phyloP scores from a whole-genome alignment of 2,113 vertebrate species.

The Trochalopteron elliotii region DNA sequence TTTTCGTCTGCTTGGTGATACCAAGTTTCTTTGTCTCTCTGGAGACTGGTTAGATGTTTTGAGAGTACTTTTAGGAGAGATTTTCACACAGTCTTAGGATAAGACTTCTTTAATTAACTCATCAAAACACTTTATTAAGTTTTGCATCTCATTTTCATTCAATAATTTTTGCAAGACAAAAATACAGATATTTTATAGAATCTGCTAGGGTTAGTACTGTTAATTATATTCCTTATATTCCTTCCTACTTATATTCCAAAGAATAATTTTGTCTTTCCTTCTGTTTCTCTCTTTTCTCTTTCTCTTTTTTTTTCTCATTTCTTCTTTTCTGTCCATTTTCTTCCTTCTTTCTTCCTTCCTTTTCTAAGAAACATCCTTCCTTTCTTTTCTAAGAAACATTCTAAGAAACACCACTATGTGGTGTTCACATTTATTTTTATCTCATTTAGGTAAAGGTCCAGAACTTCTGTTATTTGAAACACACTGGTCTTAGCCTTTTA shows the following conservation, averaged over 20 bases:
- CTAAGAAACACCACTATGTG: too few relatives aligned
- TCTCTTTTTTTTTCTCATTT: neutral
- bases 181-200: neutral
- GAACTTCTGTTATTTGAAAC: neutral
- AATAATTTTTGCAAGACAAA: neutral
- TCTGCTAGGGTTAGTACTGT: neutral
- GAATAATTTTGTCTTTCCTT: neutral
- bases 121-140: neutral
- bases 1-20: neutral
- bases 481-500: neutral
- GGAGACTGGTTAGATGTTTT: neutral
- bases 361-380: neutral
- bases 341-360: neutral
- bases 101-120: neutral
- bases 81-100: neutral
- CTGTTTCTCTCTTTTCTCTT: neutral
- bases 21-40: neutral
- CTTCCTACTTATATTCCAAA: neutral
- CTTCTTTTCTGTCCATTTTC: neutral
- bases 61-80: neutral
- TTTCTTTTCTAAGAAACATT: neutral
- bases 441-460: neutral
- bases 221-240: neutral
- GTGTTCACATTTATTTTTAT: neutral
- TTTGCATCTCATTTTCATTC: neutral